Conservation (phyloP, 1,140 invertebrate species). For the Diorhabda elongata region DNA sequence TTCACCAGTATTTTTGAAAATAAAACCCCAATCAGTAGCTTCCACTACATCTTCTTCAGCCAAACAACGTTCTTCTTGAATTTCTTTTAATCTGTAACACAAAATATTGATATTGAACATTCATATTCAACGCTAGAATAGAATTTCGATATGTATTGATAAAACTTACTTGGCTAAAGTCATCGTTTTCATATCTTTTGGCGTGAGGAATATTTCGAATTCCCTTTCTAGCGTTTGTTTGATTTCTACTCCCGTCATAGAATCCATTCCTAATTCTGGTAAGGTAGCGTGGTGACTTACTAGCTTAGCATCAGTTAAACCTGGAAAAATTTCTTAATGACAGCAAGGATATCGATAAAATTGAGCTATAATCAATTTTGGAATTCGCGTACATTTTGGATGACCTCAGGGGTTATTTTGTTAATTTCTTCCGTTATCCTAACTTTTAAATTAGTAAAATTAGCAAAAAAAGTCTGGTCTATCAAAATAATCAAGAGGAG, state of each 20-base stretch:
- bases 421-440: too few relatives aligned
- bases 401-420: too few relatives aligned
- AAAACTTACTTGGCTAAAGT: slow-evolving; percentile 39
- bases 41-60: not conserved
- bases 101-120: not conserved
- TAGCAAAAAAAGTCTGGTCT: too few relatives aligned
- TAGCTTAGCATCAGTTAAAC: slow-evolving; percentile 53
- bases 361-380: too few relatives aligned
- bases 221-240: slow-evolving; percentile 66
- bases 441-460: too few relatives aligned
- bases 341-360: too few relatives aligned
- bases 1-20: not conserved
- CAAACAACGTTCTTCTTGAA: not conserved
- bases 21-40: not conserved
- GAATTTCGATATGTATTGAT: too few relatives aligned
- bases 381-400: too few relatives aligned
- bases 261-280: slow-evolving; percentile 85
- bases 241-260: slow-evolving; percentile 82
- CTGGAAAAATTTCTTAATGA: slow-evolving; percentile 24
- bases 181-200: slow-evolving; percentile 57
- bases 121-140: too few relatives aligned
- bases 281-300: slow-evolving; percentile 65
- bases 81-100: not conserved
- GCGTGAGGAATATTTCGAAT: slow-evolving; percentile 57
- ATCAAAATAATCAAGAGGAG: too few relatives aligned